Evolutionary conservation across 2,797 vertebrate species (phyloP).

Genomic region (Paguma larvata): DNA sequence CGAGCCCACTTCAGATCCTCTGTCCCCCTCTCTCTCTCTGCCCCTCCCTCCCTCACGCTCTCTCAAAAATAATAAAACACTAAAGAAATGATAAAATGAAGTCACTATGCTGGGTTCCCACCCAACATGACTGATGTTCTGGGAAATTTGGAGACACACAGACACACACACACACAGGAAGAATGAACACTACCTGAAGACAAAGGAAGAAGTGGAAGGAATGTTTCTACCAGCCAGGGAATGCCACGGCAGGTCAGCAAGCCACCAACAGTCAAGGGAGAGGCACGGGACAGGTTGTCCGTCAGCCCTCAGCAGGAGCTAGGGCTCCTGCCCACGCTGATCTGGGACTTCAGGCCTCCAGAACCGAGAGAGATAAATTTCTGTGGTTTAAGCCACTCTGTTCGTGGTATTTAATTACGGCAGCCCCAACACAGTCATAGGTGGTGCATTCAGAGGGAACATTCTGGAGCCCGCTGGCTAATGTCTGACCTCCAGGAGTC

Average conservation of each 20-base stretch:
- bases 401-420: not conserved
- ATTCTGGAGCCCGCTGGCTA: accelerated
- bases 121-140: not conserved
- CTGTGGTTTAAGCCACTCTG: not conserved
- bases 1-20: too few relatives aligned
- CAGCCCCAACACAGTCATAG: too few relatives aligned
- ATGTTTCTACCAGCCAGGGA: not conserved
- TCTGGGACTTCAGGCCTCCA: not conserved
- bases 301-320: not conserved
- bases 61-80: too few relatives aligned
- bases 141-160: not conserved
- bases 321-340: accelerated
- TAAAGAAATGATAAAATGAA: not conserved
- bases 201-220: not conserved
- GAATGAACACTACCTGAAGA: accelerated
- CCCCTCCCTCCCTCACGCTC: too few relatives aligned
- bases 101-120: not conserved
- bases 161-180: not conserved
- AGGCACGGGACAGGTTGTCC: accelerated
- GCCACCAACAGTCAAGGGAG: accelerated
- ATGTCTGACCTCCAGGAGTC: accelerated
- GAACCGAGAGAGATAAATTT: accelerated
- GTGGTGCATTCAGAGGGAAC: accelerated
- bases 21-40: too few relatives aligned
- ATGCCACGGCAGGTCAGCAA: accelerated